Conservation (phyloP, 2,797 vertebrate genomes). For the Emys orbicularis region DNA sequence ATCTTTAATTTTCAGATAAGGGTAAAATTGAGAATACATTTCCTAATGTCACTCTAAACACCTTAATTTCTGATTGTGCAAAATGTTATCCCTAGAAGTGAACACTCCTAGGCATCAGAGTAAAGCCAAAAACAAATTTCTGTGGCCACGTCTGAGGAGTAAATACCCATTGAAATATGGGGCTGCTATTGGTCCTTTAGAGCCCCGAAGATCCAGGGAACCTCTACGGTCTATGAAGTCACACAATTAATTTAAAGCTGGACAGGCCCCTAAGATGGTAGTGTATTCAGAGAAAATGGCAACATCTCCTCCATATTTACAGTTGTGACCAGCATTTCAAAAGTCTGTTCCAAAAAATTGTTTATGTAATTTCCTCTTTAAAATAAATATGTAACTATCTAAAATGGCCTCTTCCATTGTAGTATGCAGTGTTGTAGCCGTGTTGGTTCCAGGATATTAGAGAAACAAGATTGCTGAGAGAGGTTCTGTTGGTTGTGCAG, state of each 20-base stretch:
- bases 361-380: not conserved
- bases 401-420: too few species aligned
- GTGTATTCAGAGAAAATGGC: not conserved
- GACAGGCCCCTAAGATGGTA: not conserved
- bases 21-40: not conserved
- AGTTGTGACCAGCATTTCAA: not conserved
- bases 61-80: not conserved
- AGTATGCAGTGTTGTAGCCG: too few species aligned
- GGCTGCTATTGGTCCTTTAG: not conserved
- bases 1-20: not conserved
- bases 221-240: not conserved
- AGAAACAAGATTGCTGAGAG: too few species aligned
- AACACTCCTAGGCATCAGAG: not conserved
- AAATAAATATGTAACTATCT: too few species aligned
- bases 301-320: not conserved
- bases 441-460: too few species aligned
- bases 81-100: not conserved
- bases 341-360: not conserved
- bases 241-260: not conserved
- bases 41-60: not conserved
- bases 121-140: not conserved
- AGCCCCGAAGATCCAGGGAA: not conserved
- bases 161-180: not conserved
- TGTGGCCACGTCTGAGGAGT: not conserved
- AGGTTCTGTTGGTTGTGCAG: too few species aligned